Evolutionary conservation across 2,797 vertebrate genomes (phyloP).

Genomic region (Odontamblyopus rebecca): DNA sequence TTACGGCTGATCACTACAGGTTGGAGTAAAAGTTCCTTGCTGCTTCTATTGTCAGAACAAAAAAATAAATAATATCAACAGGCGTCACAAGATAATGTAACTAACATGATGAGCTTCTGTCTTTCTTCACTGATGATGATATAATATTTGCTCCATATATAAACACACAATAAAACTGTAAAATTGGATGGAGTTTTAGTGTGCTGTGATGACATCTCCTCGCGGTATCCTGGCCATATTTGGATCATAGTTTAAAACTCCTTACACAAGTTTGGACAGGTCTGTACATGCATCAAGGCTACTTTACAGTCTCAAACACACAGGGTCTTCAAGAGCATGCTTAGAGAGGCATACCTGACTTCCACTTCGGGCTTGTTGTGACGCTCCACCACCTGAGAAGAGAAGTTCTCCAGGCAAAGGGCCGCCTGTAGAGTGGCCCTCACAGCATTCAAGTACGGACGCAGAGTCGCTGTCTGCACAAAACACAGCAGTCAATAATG

Average conservation of each 20-base stretch:
- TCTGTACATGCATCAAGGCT: conserved; percentile 28
- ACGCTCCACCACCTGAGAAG: conserved; percentile 96
- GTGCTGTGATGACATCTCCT: neutral
- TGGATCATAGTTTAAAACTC: conserved; percentile 24
- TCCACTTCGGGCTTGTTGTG: conserved; percentile 99
- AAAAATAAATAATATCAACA: neutral
- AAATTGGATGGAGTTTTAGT: neutral
- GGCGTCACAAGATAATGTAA: neutral
- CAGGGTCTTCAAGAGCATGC: conserved; percentile 7
- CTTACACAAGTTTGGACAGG: conserved; percentile 47
- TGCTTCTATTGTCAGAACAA: conserved; percentile 80
- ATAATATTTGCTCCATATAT: too few relatives aligned
- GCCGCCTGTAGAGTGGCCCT: conserved; percentile 95
- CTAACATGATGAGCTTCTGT: too few relatives aligned
- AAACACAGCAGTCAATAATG: conserved; percentile 2
- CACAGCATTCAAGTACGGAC: conserved; percentile 96
- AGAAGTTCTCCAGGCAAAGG: conserved; percentile 96
- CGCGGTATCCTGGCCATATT: conserved; percentile 22
- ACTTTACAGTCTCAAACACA: conserved; percentile 20
- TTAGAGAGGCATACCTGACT: conserved; percentile 83
- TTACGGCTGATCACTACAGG: conserved; percentile 96
- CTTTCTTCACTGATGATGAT: too few relatives aligned
- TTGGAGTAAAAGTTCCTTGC: conserved; percentile 95
- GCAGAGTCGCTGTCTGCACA: conserved; percentile 91
- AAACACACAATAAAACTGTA: neutral